Evolutionary conservation across 2,888 invertebrate genomes (phyloP).

Genomic region (Eupithecia pulchellata): DNA sequence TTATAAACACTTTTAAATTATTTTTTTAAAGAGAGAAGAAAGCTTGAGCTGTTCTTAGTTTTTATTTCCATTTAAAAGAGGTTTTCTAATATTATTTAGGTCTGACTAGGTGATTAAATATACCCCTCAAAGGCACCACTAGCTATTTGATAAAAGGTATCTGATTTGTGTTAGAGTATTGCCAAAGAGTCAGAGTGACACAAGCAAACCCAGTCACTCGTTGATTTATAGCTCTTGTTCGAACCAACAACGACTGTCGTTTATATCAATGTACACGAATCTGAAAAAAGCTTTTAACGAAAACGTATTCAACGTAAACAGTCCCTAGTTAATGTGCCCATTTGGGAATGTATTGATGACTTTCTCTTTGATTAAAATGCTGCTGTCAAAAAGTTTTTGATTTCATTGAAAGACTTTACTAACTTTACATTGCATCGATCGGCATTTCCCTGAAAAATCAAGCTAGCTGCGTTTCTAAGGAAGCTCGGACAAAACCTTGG

Average conservation of each 20-base stretch:
- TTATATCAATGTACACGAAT: conserved; percentile 75
- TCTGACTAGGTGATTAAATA: no score
- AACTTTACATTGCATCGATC: neutral
- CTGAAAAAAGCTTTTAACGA: conserved; percentile 78
- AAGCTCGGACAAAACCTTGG: neutral
- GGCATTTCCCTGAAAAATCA: neutral
- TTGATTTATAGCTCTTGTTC: conserved; percentile 73
- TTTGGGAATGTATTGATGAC: conserved; percentile 44
- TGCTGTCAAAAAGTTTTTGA: neutral
- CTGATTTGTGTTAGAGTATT: no score
- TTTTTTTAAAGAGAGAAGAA: neutral
- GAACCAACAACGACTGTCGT: conserved; percentile 68
- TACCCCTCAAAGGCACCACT: no score
- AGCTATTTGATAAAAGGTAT: no score
- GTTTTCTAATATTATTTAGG: no score
- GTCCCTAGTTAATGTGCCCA: conserved; percentile 55
- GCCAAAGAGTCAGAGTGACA: conserved; percentile 14
- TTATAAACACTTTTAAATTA: neutral
- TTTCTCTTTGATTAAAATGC: conserved; percentile 37
- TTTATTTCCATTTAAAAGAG: neutral
- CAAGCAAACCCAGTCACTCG: conserved; percentile 35
- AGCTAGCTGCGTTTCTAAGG: neutral
- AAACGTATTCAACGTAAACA: conserved; percentile 65
- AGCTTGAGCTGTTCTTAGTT: neutral
- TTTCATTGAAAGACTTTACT: neutral